Evolutionary conservation across 2,113 vertebrate species (phyloP), one percentile per base, ranked within the genome.

Genomic region (Ciconia maguari): DNA sequence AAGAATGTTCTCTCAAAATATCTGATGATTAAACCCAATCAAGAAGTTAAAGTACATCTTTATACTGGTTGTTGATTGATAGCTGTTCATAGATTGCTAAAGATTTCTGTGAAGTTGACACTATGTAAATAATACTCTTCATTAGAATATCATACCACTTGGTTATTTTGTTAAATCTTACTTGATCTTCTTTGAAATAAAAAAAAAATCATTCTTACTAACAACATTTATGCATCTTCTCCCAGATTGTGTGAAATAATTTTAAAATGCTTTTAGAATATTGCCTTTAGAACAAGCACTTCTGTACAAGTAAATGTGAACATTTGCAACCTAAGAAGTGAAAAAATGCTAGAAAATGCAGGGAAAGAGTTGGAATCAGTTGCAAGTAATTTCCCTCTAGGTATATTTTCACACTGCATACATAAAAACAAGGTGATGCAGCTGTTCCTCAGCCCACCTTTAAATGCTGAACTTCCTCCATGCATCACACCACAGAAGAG

Each of bases 281-380:
- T 65, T 77, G 4, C 2, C 9, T 68, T 51, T 24, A 19, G 16
- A 84, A 57, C 0, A 0, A 71, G 21, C 21, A 29, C 10, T 83
- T 64, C 46, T 85, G 32, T 64, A 34, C 27, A 69, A 48, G n/a
- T 60, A 60, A 38, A 66, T 54, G 27, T 54, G 36, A 72, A 62
- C 5, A 19, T 62, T 60, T 64, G 32, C 41, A 84, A 51, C 2
- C 4, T 60, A n/a, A 66, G 51, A 34, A 52, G 49, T 51, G 36
- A 87, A 68, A 14, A 89, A 78, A 69, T 44, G 22, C 20, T 38
- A 26, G 25, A 44, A 80, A 76, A n/a, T 16, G 5, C 21, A 60
- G 16, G 8, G 7, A 16, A 51, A 44, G 16, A n/a, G 16, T 42
- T 81, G 32, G n/a, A 85, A 71, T 71, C 48, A 26, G 12, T 46